Base-by-base conservation (phyloP, 1,140 invertebrate species). In the Drosophila rufa region DNA sequence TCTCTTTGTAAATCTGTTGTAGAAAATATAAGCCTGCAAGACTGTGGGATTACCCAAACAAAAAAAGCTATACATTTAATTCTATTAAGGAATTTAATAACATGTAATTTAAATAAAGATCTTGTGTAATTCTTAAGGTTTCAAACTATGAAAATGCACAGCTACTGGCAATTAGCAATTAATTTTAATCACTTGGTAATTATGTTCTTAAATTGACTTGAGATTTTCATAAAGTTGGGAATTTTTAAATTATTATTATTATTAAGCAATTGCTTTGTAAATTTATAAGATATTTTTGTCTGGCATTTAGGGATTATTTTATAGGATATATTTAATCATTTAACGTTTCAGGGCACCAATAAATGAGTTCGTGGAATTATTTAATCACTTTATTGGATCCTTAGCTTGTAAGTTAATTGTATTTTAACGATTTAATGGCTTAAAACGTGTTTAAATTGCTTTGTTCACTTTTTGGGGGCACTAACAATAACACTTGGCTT, bases 401-500 rank as follows among this genome's bases (percentile, higher is more conserved):
- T 38, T 38, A 0, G 19, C 12, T 25, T 38, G 53, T 55, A 14
- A 40, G 33, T n/a, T 36, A 55, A 55, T 55, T 55, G 53, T 40
- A 2, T 55, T 55, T 55, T 22, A 40, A 55, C 19, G 53, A 38
- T 55, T 55, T 22, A 55, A 55, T 40, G 14, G 53, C 19, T 40
- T 22, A 2, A 38, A 33, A 22, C 17, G 51, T 19, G 36, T 55
- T 53, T 55, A 38, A 55, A 55, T 22, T 19, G 51, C 17, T 38
- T 55, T 55, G 53, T 19, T 55, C 53, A 55, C 53, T 22, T 55
- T 22, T 55, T 40, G 0, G 36, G 53, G 53, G 33, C 51, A 38
- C 22, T 38, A 55, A 40, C 33, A 55, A 40, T 55, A 55, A 22
- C 53, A 55, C 53, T 55, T 22, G 51, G 33, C 12, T 38, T 9